phyloP scores from a whole-genome alignment of 2,888 invertebrate species.

The Corbicula japonica region DNA sequence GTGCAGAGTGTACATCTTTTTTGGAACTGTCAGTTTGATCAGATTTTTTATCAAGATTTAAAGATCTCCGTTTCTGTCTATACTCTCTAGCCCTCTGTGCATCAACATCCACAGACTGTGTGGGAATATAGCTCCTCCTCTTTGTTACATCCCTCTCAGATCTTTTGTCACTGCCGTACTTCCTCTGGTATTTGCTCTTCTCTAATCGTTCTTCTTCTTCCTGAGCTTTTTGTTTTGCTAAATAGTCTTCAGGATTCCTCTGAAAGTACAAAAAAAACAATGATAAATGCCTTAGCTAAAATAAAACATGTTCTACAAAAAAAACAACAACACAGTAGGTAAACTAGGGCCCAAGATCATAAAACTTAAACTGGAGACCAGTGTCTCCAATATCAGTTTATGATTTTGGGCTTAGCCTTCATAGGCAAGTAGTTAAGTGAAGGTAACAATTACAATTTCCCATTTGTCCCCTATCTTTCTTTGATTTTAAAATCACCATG shows the following conservation, averaged over 20 bases:
- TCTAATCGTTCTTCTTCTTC: conserved; percentile 76
- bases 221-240: conserved; percentile 72
- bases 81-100: conserved; percentile 71
- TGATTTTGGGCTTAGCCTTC: too few relatives aligned
- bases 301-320: too few relatives aligned
- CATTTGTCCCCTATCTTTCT: too few relatives aligned
- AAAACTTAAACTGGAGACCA: too few relatives aligned
- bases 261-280: conserved; percentile 67
- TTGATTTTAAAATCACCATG: too few relatives aligned
- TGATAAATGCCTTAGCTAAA: too few relatives aligned
- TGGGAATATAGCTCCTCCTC: conserved; percentile 61
- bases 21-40: conserved; percentile 49
- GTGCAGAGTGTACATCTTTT: conserved; percentile 6
- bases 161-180: conserved; percentile 57
- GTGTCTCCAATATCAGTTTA: too few relatives aligned
- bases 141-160: conserved; percentile 62
- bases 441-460: too few relatives aligned
- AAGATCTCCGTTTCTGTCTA: conserved; percentile 74
- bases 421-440: too few relatives aligned
- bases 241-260: conserved; percentile 80
- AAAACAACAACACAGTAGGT: too few relatives aligned
- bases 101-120: conserved; percentile 47
- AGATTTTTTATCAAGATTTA: conserved; percentile 69
- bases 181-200: conserved; percentile 68
- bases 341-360: too few relatives aligned